Evolutionary conservation across 2,797 vertebrate species (phyloP).

Genomic region (Crocidura indochinensis): DNA sequence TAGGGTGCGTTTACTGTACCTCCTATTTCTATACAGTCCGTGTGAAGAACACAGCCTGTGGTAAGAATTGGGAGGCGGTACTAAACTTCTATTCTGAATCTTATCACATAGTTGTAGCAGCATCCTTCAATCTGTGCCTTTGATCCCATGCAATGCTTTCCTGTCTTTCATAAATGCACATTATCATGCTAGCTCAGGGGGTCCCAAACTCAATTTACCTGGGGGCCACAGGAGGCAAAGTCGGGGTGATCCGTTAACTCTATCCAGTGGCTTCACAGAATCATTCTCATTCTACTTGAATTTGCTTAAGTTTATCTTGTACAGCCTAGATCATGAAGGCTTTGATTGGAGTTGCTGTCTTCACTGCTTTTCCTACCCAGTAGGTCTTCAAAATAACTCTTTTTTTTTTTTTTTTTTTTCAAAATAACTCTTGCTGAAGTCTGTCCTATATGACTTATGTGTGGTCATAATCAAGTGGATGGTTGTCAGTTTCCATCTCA

Average conservation of each 20-base stretch:
- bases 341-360: not conserved
- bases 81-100: not conserved
- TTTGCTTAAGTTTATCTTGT: not conserved
- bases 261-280: not conserved
- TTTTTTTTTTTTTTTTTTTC: no score
- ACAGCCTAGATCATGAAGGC: not conserved
- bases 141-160: not conserved
- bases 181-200: not conserved
- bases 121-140: not conserved
- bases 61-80: no score
- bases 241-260: no score
- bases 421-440: conserved; percentile 34
- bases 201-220: no score
- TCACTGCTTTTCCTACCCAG: not conserved
- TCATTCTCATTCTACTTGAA: not conserved
- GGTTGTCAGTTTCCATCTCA: not conserved
- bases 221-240: no score
- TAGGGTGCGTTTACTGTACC: no score
- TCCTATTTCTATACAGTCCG: no score
- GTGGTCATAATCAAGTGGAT: not conserved
- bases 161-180: conserved; percentile 14
- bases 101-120: conserved; percentile 15
- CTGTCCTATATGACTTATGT: not conserved
- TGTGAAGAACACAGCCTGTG: no score
- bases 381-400: conserved; percentile 25